Conservation (phyloP, 2,113 vertebrate species). For the Chionodraco myersi region DNA sequence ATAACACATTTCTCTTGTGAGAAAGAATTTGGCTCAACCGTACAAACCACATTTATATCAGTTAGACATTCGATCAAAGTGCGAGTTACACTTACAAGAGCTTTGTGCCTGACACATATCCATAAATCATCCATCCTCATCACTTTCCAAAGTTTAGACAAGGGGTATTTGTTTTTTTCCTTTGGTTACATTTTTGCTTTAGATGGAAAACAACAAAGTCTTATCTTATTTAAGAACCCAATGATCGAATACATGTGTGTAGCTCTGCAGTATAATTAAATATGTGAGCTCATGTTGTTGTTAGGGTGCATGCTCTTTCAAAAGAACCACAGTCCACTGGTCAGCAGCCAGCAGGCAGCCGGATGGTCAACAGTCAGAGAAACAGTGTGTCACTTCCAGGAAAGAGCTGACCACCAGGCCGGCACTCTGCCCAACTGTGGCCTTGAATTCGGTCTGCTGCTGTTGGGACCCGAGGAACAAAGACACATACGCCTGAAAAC, state of each 20-base stretch:
- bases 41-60: neutral
- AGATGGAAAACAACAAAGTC: conserved; percentile 14
- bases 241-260: conserved; percentile 42
- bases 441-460: conserved; percentile 52
- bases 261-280: conserved; percentile 45
- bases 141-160: conserved; percentile 17
- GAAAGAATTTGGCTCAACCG: neutral
- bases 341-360: conserved; percentile 52
- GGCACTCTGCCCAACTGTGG: conserved; percentile 52
- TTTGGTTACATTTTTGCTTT: neutral
- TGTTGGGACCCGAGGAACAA: conserved; percentile 53
- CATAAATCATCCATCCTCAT: conserved; percentile 5
- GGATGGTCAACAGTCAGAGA: conserved; percentile 63
- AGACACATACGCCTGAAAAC: conserved; percentile 58
- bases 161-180: conserved; percentile 5
- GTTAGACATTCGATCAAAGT: neutral
- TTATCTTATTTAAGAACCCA: conserved; percentile 28
- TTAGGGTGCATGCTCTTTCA: conserved; percentile 63
- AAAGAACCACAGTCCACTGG: conserved; percentile 59
- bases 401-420: conserved; percentile 65
- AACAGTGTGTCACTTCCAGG: conserved; percentile 77
- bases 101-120: neutral
- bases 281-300: conserved; percentile 63
- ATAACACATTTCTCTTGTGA: neutral
- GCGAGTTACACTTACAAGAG: neutral